Evolutionary conservation across 2,113 vertebrate genomes (phyloP).

Genomic region (Ictidomys tridecemlineatus): DNA sequence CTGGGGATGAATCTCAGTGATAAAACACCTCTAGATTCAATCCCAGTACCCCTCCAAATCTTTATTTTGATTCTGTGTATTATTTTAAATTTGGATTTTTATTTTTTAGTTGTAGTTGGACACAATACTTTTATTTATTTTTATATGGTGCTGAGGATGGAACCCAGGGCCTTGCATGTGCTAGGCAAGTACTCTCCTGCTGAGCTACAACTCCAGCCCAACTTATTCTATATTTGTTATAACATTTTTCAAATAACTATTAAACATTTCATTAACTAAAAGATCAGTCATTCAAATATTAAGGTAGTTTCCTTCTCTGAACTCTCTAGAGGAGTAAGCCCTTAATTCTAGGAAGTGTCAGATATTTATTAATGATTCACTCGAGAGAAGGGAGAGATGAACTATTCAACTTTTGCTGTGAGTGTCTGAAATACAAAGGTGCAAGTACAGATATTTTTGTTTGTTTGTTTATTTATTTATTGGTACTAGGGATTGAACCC

Average conservation of each 20-base stretch:
- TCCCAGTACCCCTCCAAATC: too few species aligned
- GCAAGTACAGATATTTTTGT: neutral
- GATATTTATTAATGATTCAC: conserved; percentile 45
- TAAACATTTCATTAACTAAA: neutral
- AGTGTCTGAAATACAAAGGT: conserved; percentile 46
- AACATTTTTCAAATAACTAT: neutral
- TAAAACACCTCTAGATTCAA: too few species aligned
- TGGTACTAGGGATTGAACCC: too few species aligned
- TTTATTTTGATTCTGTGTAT: too few species aligned
- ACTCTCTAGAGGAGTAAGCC: neutral
- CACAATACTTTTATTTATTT: too few species aligned
- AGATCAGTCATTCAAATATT: neutral
- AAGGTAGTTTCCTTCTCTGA: neutral
- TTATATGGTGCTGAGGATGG: too few species aligned
- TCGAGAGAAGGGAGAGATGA: conserved; percentile 18
- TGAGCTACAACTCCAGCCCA: too few species aligned
- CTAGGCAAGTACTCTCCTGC: too few species aligned
- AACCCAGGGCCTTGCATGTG: too few species aligned
- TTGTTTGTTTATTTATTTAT: too few species aligned
- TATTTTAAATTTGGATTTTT: conserved; percentile 53
- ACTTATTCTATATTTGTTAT: conserved; percentile 1
- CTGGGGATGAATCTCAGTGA: too few species aligned
- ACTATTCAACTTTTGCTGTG: neutral
- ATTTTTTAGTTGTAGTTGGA: too few species aligned
- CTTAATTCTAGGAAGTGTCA: neutral